A percentile compares a stretch with the other conserved stretches of the same genome.
These are phyloP conservation scores for Sorex fumeus DNA, from an alignment of 2,113 vertebrate species.

Conservation along the genomic window DNA sequence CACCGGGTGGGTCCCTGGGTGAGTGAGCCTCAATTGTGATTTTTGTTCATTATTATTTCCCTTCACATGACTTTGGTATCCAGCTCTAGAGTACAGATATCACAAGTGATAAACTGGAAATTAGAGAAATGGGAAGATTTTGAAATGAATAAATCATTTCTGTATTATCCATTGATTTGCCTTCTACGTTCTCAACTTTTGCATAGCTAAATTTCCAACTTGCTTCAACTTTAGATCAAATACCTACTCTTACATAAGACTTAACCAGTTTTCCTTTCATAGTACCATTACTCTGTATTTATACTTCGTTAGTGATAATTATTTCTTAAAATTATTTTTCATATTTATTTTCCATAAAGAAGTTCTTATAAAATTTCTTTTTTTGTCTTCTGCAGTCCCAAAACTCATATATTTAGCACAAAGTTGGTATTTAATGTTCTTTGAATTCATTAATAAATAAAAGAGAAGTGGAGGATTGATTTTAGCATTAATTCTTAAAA, in stretches of 20 bases:
- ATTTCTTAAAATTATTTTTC: slow-evolving; percentile 45
- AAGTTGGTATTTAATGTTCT: background rate
- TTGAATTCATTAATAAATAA: background rate
- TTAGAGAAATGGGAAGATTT: slow-evolving; percentile 32
- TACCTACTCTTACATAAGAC: background rate
- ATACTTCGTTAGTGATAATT: background rate
- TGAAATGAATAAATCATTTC: slow-evolving; percentile 48
- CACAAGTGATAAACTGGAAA: background rate
- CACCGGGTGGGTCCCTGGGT: too few species aligned
- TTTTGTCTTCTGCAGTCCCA: background rate
- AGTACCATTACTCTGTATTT: background rate
- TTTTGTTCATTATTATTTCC: background rate
- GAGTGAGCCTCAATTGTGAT: too few species aligned
- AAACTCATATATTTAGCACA: slow-evolving; percentile 16
- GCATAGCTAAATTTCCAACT: slow-evolving; percentile 46
- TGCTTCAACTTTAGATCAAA: slow-evolving; percentile 21
- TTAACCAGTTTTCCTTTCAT: background rate
- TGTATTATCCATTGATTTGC: slow-evolving; percentile 26
- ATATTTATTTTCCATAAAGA: background rate
- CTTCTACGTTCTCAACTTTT: slow-evolving; percentile 11
- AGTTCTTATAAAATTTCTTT: slow-evolving; percentile 42
- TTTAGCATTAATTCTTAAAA: background rate
- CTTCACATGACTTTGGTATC: background rate
- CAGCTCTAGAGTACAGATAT: background rate
- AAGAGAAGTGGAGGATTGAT: background rate